Base-by-base conservation (phyloP, 1,140 invertebrate species). In the Pogonomyrmex californicus region DNA sequence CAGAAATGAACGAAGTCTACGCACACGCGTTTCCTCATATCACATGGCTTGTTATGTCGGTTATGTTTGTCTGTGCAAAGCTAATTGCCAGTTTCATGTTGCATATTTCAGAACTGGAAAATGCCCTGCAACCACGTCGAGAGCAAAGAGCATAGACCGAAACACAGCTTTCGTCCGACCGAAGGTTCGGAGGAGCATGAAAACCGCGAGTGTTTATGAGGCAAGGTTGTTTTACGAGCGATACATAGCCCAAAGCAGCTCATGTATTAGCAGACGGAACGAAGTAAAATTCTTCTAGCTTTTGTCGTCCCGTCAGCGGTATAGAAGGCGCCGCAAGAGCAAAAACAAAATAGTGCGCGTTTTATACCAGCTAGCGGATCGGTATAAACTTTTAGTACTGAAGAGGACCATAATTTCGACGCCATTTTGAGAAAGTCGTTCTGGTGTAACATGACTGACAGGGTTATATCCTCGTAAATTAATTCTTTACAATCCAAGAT, bases 51-150 rank as follows among this genome's bases (percentile, higher is more conserved):
- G 78, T n/a, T n/a, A n/a, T n/a, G n/a, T 41, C 44, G 60, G 60
- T 65, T 33, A 36, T 65, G 65, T 76, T 78, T 81, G 6, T n/a
- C 10, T n/a, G 58, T 10, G 23, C 36, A 58, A 49, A 68, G 65
- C 49, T 90, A 90, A 90, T 89, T 90, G 88, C 85, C 54, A 49
- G 65, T 73, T 79, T 60, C 65, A 6, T 47, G 30, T 77, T 87
- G 68, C 71, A 90, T 79, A 87, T 90, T 87, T 87, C 47, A 73
- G 62, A 14, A 5, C 23, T 70, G 33, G 54, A 60, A 87, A 87
- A 81, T 60, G 66, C 62, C 75, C 75, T 38, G 58, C 12, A 33
- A 63, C 71, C 30, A 62, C 38, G 49, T 33, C 14, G 44, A 78
- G 79, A 58, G 30, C n/a, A 51, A 41, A 41, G 14, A 30, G 51